phyloP scores from a whole-genome alignment of 2,797 vertebrate genomes.

The Muscicapa comitata region DNA sequence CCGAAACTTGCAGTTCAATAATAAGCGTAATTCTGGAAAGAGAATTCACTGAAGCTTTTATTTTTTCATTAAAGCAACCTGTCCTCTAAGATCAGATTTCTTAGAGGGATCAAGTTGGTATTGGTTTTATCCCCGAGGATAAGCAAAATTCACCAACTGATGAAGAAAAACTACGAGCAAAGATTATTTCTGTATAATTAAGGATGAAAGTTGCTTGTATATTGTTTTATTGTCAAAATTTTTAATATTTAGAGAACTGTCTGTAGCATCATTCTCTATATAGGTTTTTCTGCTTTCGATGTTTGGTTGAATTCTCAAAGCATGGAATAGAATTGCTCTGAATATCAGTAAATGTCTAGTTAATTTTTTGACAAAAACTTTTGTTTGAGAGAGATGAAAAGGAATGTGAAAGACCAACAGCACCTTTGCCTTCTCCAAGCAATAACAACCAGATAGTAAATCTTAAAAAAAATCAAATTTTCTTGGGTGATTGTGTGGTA shows the following conservation, averaged over 20 bases:
- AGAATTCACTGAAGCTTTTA: not conserved
- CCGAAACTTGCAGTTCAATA: not conserved
- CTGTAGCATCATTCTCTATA: not conserved
- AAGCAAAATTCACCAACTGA: not conserved
- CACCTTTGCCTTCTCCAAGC: not conserved
- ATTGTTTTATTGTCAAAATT: not conserved
- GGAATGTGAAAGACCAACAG: not conserved
- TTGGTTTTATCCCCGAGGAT: not conserved
- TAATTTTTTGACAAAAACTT: not conserved
- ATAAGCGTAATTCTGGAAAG: not conserved
- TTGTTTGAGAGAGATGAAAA: not conserved
- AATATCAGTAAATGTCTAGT: not conserved
- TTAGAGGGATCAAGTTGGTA: not conserved
- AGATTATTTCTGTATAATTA: not conserved
- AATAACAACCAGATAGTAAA: not conserved
- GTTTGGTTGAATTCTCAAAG: not conserved
- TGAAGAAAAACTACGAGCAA: not conserved
- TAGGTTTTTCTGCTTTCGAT: not conserved
- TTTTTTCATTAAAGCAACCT: not conserved
- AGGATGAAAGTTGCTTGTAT: not conserved
- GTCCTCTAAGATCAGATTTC: not conserved
- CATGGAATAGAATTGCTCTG: not conserved
- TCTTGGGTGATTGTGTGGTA: not conserved
- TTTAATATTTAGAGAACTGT: not conserved
- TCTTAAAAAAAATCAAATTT: not conserved